These are phyloP conservation scores for Chesias legatella DNA, from an alignment of 2,888 invertebrate genomes.

Conservation along the genomic window DNA sequence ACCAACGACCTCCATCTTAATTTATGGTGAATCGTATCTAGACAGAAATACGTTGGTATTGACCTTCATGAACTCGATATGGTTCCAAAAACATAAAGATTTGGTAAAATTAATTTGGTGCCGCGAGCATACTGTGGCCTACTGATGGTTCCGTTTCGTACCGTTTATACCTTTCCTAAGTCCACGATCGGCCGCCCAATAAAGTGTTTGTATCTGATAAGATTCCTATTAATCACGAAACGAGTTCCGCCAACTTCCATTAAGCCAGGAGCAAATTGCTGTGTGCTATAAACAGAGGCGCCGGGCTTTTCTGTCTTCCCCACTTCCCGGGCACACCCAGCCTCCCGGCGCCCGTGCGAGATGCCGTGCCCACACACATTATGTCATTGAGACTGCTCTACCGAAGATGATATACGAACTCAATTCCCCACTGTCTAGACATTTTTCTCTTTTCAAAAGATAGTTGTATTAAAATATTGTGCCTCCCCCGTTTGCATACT, in stretches of 20 bases:
- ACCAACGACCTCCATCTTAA: too few relatives aligned
- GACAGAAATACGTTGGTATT: too few relatives aligned
- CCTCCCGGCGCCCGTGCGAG: constrained; percentile 20
- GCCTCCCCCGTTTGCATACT: constrained; percentile 58
- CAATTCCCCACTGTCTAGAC: constrained; percentile 26
- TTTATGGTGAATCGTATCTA: too few relatives aligned
- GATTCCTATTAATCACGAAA: constrained; percentile 63
- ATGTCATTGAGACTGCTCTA: constrained; percentile 28
- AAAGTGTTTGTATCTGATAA: constrained; percentile 63
- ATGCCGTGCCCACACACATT: constrained; percentile 27
- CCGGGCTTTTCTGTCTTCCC: constrained; percentile 20
- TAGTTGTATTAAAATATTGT: constrained; percentile 39
- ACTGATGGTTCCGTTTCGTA: too few relatives aligned
- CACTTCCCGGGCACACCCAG: constrained; percentile 11
- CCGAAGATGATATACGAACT: constrained; percentile 36
- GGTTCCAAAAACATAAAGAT: too few relatives aligned
- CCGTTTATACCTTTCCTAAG: too few relatives aligned
- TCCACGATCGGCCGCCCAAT: constrained; percentile 48
- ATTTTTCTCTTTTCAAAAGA: constrained; percentile 20
- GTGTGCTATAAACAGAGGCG: constrained; percentile 27
- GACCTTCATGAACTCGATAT: too few relatives aligned
- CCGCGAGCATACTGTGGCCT: too few relatives aligned
- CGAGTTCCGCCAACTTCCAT: constrained; percentile 49
- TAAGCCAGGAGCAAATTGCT: constrained; percentile 40
- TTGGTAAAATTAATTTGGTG: too few relatives aligned